Evolutionary conservation across 2,797 vertebrate genomes (phyloP).

Genomic region (Tangara arthus): DNA sequence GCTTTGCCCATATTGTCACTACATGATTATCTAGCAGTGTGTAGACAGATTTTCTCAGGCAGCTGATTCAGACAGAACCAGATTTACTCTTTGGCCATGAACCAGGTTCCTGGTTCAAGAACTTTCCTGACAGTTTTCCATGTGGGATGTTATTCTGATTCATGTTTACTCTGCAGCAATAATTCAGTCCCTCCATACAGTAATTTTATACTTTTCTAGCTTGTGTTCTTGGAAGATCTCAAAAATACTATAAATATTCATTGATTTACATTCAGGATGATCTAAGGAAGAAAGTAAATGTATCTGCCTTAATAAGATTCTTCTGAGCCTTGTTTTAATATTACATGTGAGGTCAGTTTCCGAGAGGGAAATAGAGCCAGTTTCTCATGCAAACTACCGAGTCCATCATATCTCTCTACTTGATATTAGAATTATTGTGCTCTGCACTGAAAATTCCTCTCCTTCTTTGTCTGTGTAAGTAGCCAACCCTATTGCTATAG

Average conservation of each 20-base stretch:
- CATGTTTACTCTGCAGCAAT: constrained; percentile 31
- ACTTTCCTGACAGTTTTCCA: constrained; percentile 31
- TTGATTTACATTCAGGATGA: background rate
- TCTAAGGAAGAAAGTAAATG: background rate
- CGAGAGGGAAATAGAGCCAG: background rate
- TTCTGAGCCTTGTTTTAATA: constrained; percentile 8
- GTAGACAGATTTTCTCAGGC: constrained; percentile 46
- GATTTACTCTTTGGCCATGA: constrained; percentile 35
- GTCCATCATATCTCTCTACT: background rate
- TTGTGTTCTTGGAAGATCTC: constrained; percentile 45
- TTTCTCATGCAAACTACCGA: background rate
- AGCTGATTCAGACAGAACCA: constrained; percentile 41
- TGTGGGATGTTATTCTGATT: constrained; percentile 41
- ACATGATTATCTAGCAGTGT: background rate
- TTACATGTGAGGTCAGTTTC: background rate
- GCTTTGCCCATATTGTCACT: background rate
- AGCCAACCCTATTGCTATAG: background rate
- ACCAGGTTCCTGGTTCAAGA: constrained; percentile 47
- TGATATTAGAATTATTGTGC: background rate
- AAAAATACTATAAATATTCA: constrained; percentile 34
- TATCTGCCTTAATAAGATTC: background rate
- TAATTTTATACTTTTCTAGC: constrained; percentile 21
- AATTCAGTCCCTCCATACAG: constrained; percentile 31
- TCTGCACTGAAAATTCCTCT: background rate
- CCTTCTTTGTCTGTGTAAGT: background rate